Base-by-base conservation (phyloP, 2,797 vertebrate species). In the Hydrocynus forskahlii region DNA sequence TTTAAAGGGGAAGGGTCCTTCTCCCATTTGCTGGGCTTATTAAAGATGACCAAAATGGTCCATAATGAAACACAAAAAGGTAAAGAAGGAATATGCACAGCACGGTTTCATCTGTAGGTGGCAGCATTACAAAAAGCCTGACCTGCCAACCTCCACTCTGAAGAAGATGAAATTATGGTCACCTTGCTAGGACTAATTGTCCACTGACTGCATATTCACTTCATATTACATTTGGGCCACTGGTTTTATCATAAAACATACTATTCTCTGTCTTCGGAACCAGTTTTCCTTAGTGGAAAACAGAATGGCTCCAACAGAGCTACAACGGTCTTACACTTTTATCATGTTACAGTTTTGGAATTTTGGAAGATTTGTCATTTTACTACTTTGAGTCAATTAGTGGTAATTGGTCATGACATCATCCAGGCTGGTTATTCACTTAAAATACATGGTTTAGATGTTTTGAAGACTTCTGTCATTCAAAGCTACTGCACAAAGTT, bases 91-190 rank as follows among this genome's bases (percentile, higher is more conserved):
- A 2, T 6, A 19, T n/a, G n/a, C 10, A 50, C 54, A 48, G 68
- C 57, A 62, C 23, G 13, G 57, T 52, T 1, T 79, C 54, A 73
- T 40, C 76, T 79, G 63, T 52, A 83, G 76, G 48, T 70, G 81
- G 71, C 81, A 79, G 71, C 78, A 75, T 69, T 55, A 83, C 45
- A 54, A 78, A 83, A 78, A 69, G 21, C 23, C 63, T 60, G 50
- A 68, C 8, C 35, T 66, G 19, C 68, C 55, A 66, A 14, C 25
- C 1, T 45, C 19, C 64, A 43, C 9, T 10, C 35, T 45, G 38
- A 10, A 6, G 10, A 38, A 23, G 21, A 16, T 7, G 21, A 8
- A 50, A 38, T 38, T n/a, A 7, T 43, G 16, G 6, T 38, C 16
- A 38, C 6, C 12, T 8, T 66, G 16, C 7, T 67, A 5, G 6